A percentile compares a stretch with the other conserved stretches of the same genome.
Conservation (phyloP, 2,888 invertebrate species). For the Pachymerium ferrugineum region DNA sequence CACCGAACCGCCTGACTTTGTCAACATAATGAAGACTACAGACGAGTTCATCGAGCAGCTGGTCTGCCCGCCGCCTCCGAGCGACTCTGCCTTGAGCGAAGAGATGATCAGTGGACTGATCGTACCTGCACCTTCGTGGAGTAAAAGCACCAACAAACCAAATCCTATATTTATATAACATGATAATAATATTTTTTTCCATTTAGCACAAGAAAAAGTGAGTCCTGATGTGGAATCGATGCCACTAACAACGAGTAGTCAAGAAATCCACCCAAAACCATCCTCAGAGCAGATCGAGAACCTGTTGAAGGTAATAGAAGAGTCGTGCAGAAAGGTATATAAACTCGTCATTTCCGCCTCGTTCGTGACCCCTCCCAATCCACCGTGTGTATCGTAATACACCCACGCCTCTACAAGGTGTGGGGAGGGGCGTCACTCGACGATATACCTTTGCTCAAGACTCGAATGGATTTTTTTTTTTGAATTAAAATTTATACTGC, state of each 20-base stretch:
- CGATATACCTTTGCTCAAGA: background rate
- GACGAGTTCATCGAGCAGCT: slow-evolving; percentile 92
- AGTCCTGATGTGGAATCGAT: slow-evolving; percentile 28
- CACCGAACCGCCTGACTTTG: slow-evolving; percentile 56
- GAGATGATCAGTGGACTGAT: slow-evolving; percentile 95
- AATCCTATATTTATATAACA: background rate
- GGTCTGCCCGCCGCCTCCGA: slow-evolving; percentile 94
- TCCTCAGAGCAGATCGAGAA: slow-evolving; percentile 95
- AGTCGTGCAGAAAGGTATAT: slow-evolving; percentile 40
- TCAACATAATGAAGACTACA: slow-evolving; percentile 62
- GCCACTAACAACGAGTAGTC: slow-evolving; percentile 4
- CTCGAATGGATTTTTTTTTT: background rate
- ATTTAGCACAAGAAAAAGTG: slow-evolving; percentile 28
- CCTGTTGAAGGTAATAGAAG: slow-evolving; percentile 64
- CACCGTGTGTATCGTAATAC: background rate
- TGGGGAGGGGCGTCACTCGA: slow-evolving; percentile 23
- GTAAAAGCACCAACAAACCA: slow-evolving; percentile 57
- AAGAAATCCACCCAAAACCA: slow-evolving; percentile 44
- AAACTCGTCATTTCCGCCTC: background rate
- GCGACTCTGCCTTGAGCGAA: slow-evolving; percentile 81
- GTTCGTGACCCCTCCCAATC: slow-evolving; percentile 14
- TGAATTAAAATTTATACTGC: background rate
- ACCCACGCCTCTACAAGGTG: background rate
- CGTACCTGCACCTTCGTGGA: slow-evolving; percentile 88
- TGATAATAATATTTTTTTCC: background rate